A percentile compares a stretch with the other conserved stretches of the same genome.
phyloP scores from a whole-genome alignment of 2,888 invertebrate genomes.

The Rhagium mordax region DNA sequence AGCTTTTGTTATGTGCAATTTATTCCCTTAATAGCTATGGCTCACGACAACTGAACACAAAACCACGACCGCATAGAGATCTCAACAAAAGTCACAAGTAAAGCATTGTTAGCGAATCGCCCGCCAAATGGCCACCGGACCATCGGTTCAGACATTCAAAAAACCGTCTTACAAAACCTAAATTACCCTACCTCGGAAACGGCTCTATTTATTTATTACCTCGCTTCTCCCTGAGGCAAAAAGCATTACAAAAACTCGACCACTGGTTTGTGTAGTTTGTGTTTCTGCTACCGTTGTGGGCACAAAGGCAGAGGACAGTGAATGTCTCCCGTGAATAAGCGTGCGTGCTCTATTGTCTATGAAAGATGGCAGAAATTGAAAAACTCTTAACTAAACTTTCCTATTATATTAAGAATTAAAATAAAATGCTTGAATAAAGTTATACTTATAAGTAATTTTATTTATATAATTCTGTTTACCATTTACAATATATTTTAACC shows the following conservation, averaged over 20 bases:
- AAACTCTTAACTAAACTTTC: background rate
- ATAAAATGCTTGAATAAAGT: background rate
- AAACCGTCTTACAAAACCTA: constrained; percentile 61
- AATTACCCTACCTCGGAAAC: constrained; percentile 63
- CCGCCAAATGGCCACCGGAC: constrained; percentile 52
- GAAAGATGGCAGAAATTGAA: background rate
- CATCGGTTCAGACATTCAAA: constrained; percentile 55
- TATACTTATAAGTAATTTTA: too few species aligned
- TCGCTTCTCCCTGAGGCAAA: constrained; percentile 51
- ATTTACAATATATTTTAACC: too few species aligned
- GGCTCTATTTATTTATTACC: constrained; percentile 63
- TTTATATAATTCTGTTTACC: too few species aligned
- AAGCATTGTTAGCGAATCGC: constrained; percentile 53
- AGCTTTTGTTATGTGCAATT: constrained; percentile 52
- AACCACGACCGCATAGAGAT: constrained; percentile 43
- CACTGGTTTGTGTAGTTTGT: constrained; percentile 29
- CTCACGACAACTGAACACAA: constrained; percentile 50
- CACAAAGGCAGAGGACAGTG: constrained; percentile 22
- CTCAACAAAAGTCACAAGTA: constrained; percentile 53
- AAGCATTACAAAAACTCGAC: constrained; percentile 53
- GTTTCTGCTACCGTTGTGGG: constrained; percentile 3
- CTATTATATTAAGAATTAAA: background rate
- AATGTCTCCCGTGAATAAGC: background rate
- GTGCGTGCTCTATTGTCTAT: background rate
- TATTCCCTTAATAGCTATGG: constrained; percentile 50